phyloP scores from a whole-genome alignment of 1,140 invertebrate genomes.

The Heliconius nattereri region DNA sequence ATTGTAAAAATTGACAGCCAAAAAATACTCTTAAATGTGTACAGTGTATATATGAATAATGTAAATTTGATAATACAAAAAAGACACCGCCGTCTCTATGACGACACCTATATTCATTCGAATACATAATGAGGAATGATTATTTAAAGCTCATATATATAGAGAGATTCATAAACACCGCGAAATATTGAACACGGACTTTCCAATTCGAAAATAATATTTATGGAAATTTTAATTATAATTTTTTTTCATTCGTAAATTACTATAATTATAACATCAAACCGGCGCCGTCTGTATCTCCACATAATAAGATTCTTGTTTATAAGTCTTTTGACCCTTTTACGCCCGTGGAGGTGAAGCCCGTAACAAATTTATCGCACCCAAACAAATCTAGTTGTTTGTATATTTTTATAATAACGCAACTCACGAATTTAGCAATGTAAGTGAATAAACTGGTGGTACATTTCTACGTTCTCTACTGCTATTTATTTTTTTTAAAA shows the following conservation, averaged over 20 bases:
- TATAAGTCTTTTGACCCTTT: slow-evolving; percentile 38
- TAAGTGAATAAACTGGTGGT: background rate
- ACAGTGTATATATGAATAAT: slow-evolving; percentile 10
- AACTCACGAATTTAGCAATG: background rate
- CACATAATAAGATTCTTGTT: slow-evolving; percentile 30
- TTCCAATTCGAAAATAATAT: slow-evolving; percentile 29
- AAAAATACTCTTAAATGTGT: background rate
- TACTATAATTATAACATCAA: slow-evolving; percentile 32
- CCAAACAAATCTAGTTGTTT: slow-evolving; percentile 23
- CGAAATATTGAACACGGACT: slow-evolving; percentile 29
- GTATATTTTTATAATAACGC: slow-evolving; percentile 13
- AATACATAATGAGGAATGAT: slow-evolving; percentile 16
- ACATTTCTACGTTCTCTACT: too few species aligned
- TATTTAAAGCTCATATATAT: slow-evolving; percentile 23
- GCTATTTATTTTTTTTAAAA: too few species aligned
- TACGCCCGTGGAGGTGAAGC: slow-evolving; percentile 24
- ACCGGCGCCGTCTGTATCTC: slow-evolving; percentile 25
- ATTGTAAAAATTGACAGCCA: slow-evolving; percentile 13
- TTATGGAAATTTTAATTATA: slow-evolving; percentile 30
- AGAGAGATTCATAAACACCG: slow-evolving; percentile 18
- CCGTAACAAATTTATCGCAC: slow-evolving; percentile 20
- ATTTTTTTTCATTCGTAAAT: slow-evolving; percentile 26
- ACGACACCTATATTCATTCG: slow-evolving; percentile 18
- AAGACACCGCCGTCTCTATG: background rate
- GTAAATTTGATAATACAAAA: background rate